Evolutionary conservation across 1,140 invertebrate genomes (phyloP).

Genomic region (Rhopalosiphum maidis): DNA sequence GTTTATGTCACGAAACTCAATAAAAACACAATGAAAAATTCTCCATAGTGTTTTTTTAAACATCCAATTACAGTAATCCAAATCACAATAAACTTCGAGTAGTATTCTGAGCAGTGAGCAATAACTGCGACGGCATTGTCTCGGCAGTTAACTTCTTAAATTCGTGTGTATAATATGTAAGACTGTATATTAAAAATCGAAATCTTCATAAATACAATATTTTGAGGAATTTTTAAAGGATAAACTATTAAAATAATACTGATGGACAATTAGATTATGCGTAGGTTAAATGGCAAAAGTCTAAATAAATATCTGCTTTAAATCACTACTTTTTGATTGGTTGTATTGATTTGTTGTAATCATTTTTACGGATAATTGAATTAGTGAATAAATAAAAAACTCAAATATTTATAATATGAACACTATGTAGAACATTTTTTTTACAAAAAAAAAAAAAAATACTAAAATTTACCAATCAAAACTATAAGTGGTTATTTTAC

Average conservation of each 20-base stretch:
- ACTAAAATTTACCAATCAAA: not conserved
- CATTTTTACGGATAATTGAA: not conserved
- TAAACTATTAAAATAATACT: not conserved
- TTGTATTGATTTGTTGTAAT: too few species aligned
- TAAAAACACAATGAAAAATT: conserved; percentile 23
- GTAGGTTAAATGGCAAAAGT: not conserved
- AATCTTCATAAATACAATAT: not conserved
- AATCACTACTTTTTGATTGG: not conserved
- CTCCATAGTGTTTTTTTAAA: conserved; percentile 8
- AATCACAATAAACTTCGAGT: not conserved
- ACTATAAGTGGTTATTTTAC: not conserved
- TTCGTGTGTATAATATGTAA: not conserved
- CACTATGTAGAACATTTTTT: not conserved
- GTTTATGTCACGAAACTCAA: conserved; percentile 5
- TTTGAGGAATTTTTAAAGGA: not conserved
- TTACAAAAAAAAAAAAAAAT: not conserved
- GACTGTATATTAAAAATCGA: not conserved
- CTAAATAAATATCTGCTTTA: not conserved
- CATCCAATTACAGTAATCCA: conserved; percentile 38
- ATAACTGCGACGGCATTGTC: not conserved
- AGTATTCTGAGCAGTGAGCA: not conserved
- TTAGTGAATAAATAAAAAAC: not conserved
- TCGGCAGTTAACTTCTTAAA: not conserved
- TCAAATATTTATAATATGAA: not conserved
- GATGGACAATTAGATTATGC: not conserved